Percentiles rank a stretch among this genome's conserved stretches.
Conservation (phyloP, 2,888 invertebrate genomes). For the Bedellia somnulentella region DNA sequence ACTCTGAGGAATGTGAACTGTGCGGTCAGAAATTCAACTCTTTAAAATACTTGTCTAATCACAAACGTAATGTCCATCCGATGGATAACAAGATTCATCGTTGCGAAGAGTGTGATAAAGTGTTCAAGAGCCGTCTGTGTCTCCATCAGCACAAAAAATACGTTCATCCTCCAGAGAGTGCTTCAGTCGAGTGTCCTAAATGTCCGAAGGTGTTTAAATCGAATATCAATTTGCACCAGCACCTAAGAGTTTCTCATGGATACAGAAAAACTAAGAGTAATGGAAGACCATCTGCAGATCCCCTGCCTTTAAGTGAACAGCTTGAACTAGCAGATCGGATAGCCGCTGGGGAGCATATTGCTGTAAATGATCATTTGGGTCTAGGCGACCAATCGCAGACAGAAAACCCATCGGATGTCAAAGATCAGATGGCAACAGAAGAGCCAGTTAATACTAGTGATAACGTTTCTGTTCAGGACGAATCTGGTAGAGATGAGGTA, state of each 20-base stretch:
- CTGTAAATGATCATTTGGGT: too few species aligned
- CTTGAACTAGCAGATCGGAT: too few species aligned
- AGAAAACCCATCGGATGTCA: too few species aligned
- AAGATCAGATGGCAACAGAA: too few species aligned
- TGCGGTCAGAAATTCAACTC: slow-evolving; percentile 23
- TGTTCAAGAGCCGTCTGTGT: slow-evolving; percentile 20
- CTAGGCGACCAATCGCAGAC: too few species aligned
- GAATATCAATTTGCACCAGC: slow-evolving; percentile 18
- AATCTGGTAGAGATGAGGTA: too few species aligned
- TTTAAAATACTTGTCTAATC: slow-evolving; percentile 20
- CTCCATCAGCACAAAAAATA: slow-evolving; percentile 21
- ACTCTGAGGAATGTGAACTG: slow-evolving; percentile 18
- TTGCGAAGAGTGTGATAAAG: slow-evolving; percentile 17
- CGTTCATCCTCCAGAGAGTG: slow-evolving; percentile 20
- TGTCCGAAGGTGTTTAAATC: slow-evolving; percentile 22
- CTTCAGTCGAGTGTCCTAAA: slow-evolving; percentile 18
- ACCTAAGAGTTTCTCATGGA: slow-evolving; percentile 18
- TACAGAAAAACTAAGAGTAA: neutral
- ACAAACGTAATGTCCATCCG: slow-evolving; percentile 24
- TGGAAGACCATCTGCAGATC: too few species aligned
- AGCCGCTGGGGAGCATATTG: too few species aligned
- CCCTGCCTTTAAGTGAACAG: too few species aligned
- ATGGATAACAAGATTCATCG: slow-evolving; percentile 18
- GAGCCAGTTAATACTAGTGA: too few species aligned
- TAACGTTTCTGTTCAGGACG: too few species aligned